Evolutionary conservation across 2,888 invertebrate genomes (phyloP).

Genomic region (Drosophila birchii): DNA sequence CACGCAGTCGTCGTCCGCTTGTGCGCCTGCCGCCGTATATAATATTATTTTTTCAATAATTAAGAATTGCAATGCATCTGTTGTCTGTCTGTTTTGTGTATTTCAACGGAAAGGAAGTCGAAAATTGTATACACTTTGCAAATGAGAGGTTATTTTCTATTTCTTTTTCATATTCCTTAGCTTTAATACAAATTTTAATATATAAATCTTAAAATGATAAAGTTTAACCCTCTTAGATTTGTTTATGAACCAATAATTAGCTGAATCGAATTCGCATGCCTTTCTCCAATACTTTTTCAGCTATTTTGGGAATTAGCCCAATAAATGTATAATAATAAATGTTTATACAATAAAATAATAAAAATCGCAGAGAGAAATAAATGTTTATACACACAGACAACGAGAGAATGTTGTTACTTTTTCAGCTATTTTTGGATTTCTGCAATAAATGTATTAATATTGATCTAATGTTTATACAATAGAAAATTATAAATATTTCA

Average conservation of each 20-base stretch:
- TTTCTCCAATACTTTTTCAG: neutral
- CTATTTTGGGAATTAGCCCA: slow-evolving; percentile 5
- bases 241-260: slow-evolving; percentile 3
- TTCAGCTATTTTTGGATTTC: slow-evolving; percentile 11
- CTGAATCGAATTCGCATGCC: neutral
- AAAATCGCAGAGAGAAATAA: slow-evolving; percentile 1
- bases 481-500: slow-evolving; percentile 18
- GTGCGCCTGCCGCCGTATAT: slow-evolving; percentile 22
- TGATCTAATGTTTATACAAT: slow-evolving; percentile 5
- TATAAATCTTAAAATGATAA: neutral
- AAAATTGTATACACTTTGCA: slow-evolving; percentile 13
- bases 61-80: slow-evolving; percentile 52
- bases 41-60: slow-evolving; percentile 58
- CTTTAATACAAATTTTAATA: neutral
- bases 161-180: no score
- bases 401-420: slow-evolving; percentile 1
- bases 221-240: neutral
- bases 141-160: neutral
- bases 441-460: slow-evolving; percentile 24
- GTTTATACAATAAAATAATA: slow-evolving; percentile 20
- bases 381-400: slow-evolving; percentile 11
- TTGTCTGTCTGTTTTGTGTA: slow-evolving; percentile 42
- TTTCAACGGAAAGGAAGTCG: slow-evolving; percentile 16
- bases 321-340: slow-evolving; percentile 22
- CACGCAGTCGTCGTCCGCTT: slow-evolving; percentile 27